Conservation (phyloP, 2,888 invertebrate genomes). For the Pterostichus madidus region DNA sequence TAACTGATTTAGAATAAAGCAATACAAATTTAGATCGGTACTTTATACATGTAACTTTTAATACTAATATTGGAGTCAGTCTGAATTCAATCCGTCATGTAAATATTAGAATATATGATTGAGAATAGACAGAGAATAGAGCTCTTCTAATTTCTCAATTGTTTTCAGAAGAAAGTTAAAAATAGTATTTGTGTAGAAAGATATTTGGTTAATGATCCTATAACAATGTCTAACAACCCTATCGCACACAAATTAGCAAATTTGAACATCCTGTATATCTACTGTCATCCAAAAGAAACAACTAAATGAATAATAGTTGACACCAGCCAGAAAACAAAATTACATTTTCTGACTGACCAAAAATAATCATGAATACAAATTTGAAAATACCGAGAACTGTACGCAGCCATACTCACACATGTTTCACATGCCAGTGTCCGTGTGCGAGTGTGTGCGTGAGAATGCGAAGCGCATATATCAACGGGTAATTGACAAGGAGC, state of each 20-base stretch:
- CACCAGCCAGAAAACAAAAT: constrained; percentile 58
- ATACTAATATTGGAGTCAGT: no score
- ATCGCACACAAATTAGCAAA: constrained; percentile 34
- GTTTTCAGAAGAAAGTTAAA: no score
- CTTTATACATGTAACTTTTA: no score
- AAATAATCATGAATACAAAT: constrained; percentile 66
- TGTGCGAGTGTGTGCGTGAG: constrained; percentile 72
- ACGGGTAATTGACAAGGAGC: constrained; percentile 77
- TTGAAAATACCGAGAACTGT: constrained; percentile 64
- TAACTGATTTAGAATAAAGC: no score
- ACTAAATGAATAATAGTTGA: constrained; percentile 62
- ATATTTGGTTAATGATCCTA: constrained; percentile 7
- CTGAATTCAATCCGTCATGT: no score
- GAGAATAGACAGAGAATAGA: no score
- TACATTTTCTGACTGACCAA: constrained; percentile 66
- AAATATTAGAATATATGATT: no score
- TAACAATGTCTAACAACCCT: constrained; percentile 8
- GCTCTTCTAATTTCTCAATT: no score
- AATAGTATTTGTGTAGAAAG: no score
- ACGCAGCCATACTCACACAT: constrained; percentile 52
- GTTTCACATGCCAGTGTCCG: constrained; percentile 67
- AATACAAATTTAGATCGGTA: no score
- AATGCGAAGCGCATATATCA: constrained; percentile 74
- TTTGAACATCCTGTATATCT: constrained; percentile 34
- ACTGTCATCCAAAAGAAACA: constrained; percentile 52